Base-by-base conservation (phyloP, 2,113 vertebrate genomes). In the Megaptera novaeangliae region DNA sequence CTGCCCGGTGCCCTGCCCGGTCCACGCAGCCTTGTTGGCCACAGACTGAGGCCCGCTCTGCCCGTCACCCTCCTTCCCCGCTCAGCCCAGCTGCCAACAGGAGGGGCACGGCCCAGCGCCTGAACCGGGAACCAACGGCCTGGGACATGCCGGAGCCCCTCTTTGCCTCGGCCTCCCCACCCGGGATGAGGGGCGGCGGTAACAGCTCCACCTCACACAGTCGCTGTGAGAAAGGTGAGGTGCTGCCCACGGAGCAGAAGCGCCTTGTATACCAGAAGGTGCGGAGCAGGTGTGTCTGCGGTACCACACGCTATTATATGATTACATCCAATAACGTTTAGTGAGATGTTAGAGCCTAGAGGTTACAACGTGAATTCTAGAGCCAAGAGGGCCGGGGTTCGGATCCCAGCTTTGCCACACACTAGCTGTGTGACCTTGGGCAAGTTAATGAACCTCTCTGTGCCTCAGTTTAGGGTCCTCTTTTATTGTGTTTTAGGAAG, bases 111-210 rank as follows among this genome's bases (percentile, higher is more conserved):
- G 52, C 25, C 17, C 29, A 0, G 18, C 0, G 1, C 17, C n/a
- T 23, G 61, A 20, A 34, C 14, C 29, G 41, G 25, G 36, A 78
- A n/a, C 44, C 83, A 23, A 8, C 6, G 0, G 8, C 55, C 81
- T 6, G 69, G 61, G 74, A 3, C 18, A 0, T 4, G 44, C 46
- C 31, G 10, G 74, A 21, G 74, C 0, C 1, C 46, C 72, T 5
- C 27, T 3, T 2, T 21, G 6, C 31, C 77, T 81, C 4, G 1
- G 61, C 10, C 31, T 4, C 44, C 36, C 15, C 23, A 18, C 12
- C 17, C 0, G 3, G 41, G 25, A 57, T 18, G 6, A 1, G 2
- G 21, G 9, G 23, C 0, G 21, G 55, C 14, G 21, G 34, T 4
- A 21, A 55, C 5, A 46, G 34, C 4, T 7, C 44, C 17, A 8